Percentiles rank a stretch among this genome's conserved stretches.
phyloP scores from a whole-genome alignment of 2,113 vertebrate species.

The Halcyon senegalensis region DNA sequence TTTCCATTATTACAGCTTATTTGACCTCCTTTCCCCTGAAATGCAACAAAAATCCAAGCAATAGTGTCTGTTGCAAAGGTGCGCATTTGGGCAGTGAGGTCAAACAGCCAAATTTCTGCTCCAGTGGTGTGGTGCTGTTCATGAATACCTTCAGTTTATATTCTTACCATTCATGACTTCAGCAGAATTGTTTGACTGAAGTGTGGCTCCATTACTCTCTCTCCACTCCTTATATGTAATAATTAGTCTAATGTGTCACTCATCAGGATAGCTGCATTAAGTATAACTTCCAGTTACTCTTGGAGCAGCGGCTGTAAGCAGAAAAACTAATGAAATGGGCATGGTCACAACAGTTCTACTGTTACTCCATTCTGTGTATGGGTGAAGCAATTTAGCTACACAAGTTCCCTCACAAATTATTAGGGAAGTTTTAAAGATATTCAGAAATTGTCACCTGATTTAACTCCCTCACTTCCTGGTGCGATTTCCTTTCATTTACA shows the following conservation, averaged over 20 bases:
- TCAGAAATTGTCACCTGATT: neutral
- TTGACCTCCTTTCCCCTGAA: neutral
- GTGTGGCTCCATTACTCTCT: slow-evolving; percentile 42
- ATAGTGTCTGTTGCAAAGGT: slow-evolving; percentile 3
- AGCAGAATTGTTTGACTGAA: slow-evolving; percentile 49
- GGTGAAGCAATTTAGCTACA: neutral
- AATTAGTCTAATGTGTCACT: slow-evolving; percentile 60
- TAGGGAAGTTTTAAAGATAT: neutral
- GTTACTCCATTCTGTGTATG: neutral
- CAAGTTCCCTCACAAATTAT: neutral
- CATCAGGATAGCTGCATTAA: slow-evolving; percentile 35
- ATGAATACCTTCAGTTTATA: neutral
- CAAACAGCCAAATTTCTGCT: slow-evolving; percentile 35
- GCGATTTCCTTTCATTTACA: neutral
- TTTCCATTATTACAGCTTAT: slow-evolving; percentile 28
- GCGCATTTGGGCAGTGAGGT: neutral
- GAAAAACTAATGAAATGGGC: slow-evolving; percentile 8
- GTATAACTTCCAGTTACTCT: slow-evolving; percentile 20
- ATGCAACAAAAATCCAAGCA: neutral
- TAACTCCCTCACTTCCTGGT: neutral
- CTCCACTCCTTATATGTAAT: slow-evolving; percentile 59
- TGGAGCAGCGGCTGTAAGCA: neutral
- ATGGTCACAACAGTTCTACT: neutral
- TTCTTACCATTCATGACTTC: slow-evolving; percentile 19
- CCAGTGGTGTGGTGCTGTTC: neutral